Evolutionary conservation across 2,888 invertebrate species (phyloP).

Genomic region (Zele albiditarsus): DNA sequence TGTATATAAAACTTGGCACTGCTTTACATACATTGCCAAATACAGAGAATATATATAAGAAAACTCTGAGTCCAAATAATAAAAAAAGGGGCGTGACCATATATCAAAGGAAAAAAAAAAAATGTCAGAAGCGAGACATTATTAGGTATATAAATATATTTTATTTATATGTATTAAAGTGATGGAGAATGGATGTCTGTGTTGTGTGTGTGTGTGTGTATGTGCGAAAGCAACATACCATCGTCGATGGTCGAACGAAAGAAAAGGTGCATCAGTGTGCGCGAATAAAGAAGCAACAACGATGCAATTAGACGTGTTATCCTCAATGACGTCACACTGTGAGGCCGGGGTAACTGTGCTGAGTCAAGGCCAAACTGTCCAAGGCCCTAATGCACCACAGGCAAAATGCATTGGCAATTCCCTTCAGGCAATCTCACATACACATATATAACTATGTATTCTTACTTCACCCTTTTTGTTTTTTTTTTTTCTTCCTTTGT

Average conservation of each 20-base stretch:
- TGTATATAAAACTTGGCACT: conserved; percentile 17
- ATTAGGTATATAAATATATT: conserved; percentile 1
- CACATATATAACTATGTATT: conserved; percentile 20
- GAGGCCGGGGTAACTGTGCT: conserved; percentile 71
- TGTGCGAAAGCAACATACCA: neutral
- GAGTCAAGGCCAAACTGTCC: conserved; percentile 72
- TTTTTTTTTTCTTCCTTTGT: no score
- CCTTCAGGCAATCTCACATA: neutral
- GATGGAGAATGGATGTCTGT: conserved; percentile 4
- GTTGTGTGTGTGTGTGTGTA: conserved; percentile 25
- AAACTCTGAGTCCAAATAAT: neutral
- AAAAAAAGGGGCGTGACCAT: neutral
- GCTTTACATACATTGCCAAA: conserved; percentile 8
- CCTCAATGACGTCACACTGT: conserved; percentile 72
- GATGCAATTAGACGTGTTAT: conserved; percentile 73
- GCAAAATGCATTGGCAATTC: conserved; percentile 16
- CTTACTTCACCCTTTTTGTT: conserved; percentile 12
- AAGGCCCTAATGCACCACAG: conserved; percentile 62
- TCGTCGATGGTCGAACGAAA: neutral
- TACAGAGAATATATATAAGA: neutral
- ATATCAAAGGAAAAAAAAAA: conserved; percentile 6
- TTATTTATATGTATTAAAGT: conserved; percentile 4
- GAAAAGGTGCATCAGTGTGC: neutral
- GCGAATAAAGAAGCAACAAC: conserved; percentile 62
- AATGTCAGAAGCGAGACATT: neutral